phyloP scores from a whole-genome alignment of 2,113 vertebrate genomes.

The Phrynocephalus versicolor region DNA sequence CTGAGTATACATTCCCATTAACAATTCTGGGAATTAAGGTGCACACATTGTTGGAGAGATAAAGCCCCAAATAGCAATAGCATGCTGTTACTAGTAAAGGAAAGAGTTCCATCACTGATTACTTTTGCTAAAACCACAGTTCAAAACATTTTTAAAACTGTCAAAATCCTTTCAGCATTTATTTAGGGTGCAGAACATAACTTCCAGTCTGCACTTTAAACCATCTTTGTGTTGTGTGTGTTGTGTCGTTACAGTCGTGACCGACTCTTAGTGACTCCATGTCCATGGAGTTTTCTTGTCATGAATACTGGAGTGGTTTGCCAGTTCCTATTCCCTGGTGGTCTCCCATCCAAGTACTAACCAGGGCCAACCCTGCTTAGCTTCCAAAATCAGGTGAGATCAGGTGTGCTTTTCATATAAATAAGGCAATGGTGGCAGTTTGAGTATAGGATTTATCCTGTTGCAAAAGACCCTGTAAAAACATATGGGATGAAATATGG shows the following conservation, averaged over 20 bases:
- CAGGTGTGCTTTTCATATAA: not conserved
- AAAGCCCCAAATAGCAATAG: not conserved
- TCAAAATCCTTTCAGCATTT: not conserved
- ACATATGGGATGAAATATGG: not conserved
- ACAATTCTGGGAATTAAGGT: not conserved
- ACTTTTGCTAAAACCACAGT: not conserved
- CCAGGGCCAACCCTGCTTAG: too few relatives aligned
- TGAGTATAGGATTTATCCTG: not conserved
- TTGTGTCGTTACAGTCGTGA: too few relatives aligned
- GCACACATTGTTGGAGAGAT: fast-evolving
- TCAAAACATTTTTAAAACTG: not conserved
- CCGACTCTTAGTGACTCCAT: too few relatives aligned
- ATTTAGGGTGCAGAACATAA: not conserved
- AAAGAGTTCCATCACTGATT: not conserved
- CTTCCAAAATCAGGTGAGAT: too few relatives aligned
- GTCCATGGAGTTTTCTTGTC: too few relatives aligned
- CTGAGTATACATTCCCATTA: not conserved
- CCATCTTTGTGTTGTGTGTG: too few relatives aligned
- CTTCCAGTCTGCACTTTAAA: not conserved
- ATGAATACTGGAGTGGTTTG: too few relatives aligned
- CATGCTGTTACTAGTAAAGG: not conserved
- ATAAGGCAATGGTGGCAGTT: not conserved
- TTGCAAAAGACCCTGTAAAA: not conserved
- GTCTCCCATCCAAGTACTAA: too few relatives aligned
- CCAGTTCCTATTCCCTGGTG: too few relatives aligned